Base-by-base conservation (phyloP, 2,113 vertebrate species). In the Tetrao urogallus region DNA sequence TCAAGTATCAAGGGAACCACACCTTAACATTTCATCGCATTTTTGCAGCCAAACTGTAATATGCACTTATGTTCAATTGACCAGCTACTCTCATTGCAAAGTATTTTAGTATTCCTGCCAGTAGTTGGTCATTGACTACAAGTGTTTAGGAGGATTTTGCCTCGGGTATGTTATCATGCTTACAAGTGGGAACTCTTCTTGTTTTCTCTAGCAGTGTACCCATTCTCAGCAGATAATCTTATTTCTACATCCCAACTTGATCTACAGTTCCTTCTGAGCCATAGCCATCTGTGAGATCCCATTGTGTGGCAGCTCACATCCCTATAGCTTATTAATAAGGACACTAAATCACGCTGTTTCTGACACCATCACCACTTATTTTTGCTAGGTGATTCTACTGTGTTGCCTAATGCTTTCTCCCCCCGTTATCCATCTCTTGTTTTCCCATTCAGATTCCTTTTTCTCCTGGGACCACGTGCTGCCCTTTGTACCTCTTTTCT, bases 1-100 rank as follows among this genome's bases (percentile, higher is more conserved):
- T 85, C 60, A 77, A 93, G 67, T 92, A 89, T n/a, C 82, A 91
- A 83, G 89, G 79, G 61, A 91, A 90, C 18, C 67, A 85, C 73
- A 95, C 93, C 93, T 85, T 90, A 86, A 94, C 94, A 92, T 92
- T 83, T 12, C 87, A 80, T 90, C 82, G 61, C 69, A 27, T 83
- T 88, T 94, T 91, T 91, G 40, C 87, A 95, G 80, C 65, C 79
- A 67, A 92, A 91, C 65, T 89, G 58, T 91, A 88, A 92, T 81
- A 75, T 28, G 52, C 64, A 82, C 67, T 94, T 89, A 71, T 11
- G 38, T 88, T 95, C 86, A 94, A 61, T 83, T 83, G 79, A 75
- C 82, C 93, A 74, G 85, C 69, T 88, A 90, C 94, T 78, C 60
- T 43, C 76, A 10, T 32, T 40, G 57, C 61, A 65, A 87, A 92